Percentiles rank a stretch among this genome's conserved stretches.
phyloP scores from a whole-genome alignment of 2,113 vertebrate species.

The Castor canadensis region DNA sequence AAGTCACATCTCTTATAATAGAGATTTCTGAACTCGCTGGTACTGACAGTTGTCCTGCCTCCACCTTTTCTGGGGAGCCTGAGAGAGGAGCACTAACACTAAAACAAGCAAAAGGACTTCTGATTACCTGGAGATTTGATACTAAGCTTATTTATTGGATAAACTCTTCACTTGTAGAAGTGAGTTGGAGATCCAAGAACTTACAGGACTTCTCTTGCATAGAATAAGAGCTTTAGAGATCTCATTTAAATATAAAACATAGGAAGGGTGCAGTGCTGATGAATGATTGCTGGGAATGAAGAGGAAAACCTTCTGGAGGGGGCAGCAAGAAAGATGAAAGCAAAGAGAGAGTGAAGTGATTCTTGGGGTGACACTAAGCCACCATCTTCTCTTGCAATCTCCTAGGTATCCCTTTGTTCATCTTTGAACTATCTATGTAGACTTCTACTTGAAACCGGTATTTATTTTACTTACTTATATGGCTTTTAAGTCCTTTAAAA shows the following conservation, averaged over 20 bases:
- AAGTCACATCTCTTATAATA: neutral
- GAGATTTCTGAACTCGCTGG: neutral
- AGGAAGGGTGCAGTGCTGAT: neutral
- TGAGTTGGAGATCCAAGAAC: neutral
- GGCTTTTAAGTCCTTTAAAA: neutral
- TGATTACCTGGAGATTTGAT: neutral
- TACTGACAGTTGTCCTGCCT: neutral
- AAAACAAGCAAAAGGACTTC: neutral
- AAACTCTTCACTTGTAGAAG: neutral
- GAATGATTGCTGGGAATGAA: no score
- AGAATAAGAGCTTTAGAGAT: neutral
- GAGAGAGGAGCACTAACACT: neutral
- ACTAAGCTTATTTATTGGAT: neutral
- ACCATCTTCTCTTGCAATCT: neutral
- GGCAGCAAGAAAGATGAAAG: no score
- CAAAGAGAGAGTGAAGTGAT: neutral
- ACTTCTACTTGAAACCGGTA: neutral
- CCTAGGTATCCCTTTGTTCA: neutral
- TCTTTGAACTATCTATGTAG: neutral
- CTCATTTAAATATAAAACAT: neutral
- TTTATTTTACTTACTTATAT: neutral
- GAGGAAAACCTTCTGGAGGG: no score
- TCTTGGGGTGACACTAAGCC: neutral
- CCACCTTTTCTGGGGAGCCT: accelerated
- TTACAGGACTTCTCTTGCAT: neutral